These are phyloP conservation scores for Andrena haemorrhoa DNA, from an alignment of 2,888 invertebrate species.

Conservation along the genomic window DNA sequence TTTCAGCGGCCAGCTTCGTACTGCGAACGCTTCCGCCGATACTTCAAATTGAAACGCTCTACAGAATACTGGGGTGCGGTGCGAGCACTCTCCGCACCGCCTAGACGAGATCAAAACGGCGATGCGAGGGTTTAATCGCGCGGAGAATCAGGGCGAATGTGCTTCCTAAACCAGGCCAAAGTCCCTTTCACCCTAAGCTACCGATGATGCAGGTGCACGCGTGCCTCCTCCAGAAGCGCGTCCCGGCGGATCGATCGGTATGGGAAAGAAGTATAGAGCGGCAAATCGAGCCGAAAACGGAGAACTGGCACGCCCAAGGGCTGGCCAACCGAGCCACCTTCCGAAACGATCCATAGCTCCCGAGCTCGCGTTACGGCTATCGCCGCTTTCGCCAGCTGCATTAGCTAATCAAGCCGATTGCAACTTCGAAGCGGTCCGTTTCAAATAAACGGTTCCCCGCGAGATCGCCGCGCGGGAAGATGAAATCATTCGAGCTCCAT, in stretches of 20 bases:
- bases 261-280: conserved; percentile 25
- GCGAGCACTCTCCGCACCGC: not conserved
- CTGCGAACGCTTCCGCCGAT: not conserved
- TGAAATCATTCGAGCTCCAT: conserved; percentile 26
- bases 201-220: conserved; percentile 3
- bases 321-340: conserved; percentile 3
- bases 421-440: conserved; percentile 9
- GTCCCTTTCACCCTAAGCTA: conserved; percentile 34
- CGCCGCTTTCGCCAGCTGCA: conserved; percentile 28
- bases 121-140: conserved; percentile 44
- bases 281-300: conserved; percentile 13
- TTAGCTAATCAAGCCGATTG: conserved; percentile 49
- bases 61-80: not conserved
- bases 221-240: not conserved
- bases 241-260: conserved; percentile 29
- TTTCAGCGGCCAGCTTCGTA: too few species aligned
- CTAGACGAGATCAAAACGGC: conserved; percentile 11
- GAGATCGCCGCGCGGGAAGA: conserved; percentile 38
- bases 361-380: conserved; percentile 19
- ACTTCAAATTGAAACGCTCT: not conserved
- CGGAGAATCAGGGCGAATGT: conserved; percentile 23
- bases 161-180: conserved; percentile 14
- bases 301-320: conserved; percentile 8
- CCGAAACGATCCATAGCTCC: not conserved
- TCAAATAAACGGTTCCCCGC: conserved; percentile 38